phyloP scores from a whole-genome alignment of 2,797 vertebrate species.

The Halcyon chelicuti region DNA sequence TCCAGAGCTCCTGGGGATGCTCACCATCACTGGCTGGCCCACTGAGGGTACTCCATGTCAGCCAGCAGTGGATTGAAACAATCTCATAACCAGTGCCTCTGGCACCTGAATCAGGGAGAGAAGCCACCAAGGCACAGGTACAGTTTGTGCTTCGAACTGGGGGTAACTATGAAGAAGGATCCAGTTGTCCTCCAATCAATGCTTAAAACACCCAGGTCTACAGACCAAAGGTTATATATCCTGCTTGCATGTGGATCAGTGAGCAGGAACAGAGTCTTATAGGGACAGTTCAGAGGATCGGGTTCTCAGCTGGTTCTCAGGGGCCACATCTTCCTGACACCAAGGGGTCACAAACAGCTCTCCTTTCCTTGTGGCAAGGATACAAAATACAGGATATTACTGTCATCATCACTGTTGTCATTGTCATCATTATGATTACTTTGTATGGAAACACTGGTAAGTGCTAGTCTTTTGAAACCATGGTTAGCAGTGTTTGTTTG shows the following conservation, averaged over 20 bases:
- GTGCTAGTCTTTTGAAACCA: neutral
- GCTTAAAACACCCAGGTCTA: neutral
- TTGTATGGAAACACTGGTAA: neutral
- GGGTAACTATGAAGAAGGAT: neutral
- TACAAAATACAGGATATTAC: neutral
- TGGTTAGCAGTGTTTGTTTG: neutral
- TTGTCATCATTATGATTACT: neutral
- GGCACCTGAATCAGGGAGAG: neutral
- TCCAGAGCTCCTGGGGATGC: neutral
- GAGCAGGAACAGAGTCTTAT: neutral
- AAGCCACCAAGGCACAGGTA: neutral
- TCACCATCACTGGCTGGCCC: neutral
- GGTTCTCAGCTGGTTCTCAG: neutral
- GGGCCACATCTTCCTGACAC: neutral
- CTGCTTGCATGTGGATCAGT: neutral
- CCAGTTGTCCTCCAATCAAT: neutral
- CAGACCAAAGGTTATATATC: neutral
- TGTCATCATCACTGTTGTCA: neutral
- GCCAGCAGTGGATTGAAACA: neutral
- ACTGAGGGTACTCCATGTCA: neutral
- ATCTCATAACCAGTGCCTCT: neutral
- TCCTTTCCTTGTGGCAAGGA: neutral
- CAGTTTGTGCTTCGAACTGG: rapidly evolving
- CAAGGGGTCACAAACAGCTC: neutral
- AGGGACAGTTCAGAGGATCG: neutral